Conservation (phyloP, 2,888 invertebrate genomes). For the Hypercompe scribonia region DNA sequence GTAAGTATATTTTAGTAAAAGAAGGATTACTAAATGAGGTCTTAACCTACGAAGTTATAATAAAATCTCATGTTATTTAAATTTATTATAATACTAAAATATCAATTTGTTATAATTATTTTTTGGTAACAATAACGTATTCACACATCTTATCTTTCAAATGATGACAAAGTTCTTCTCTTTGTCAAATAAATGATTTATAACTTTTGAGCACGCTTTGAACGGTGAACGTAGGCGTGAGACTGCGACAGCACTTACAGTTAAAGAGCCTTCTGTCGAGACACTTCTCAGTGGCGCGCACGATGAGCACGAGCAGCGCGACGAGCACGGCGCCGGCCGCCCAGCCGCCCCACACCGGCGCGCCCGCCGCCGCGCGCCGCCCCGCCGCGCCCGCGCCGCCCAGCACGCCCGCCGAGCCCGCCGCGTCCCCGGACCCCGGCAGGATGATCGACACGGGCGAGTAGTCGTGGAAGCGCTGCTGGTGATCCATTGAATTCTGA, state of each 20-base stretch:
- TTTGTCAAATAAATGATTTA: too few species aligned
- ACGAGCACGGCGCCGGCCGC: constrained; percentile 65
- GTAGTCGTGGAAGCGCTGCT: constrained; percentile 23
- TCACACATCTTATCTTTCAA: too few species aligned
- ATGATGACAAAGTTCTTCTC: too few species aligned
- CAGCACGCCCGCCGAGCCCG: constrained; percentile 16
- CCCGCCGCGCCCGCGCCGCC: constrained; percentile 19
- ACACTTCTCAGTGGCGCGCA: constrained; percentile 65
- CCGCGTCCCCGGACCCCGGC: constrained; percentile 4
- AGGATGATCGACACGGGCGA: constrained; percentile 39
- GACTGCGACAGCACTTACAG: constrained; percentile 48
- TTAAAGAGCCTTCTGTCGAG: constrained; percentile 58
- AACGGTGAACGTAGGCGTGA: not conserved
- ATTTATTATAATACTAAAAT: too few species aligned
- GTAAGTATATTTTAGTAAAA: too few species aligned
- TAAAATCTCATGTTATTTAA: too few species aligned
- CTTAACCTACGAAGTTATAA: too few species aligned
- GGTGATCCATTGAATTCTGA: constrained; percentile 17
- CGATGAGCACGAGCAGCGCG: constrained; percentile 62
- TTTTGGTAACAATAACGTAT: too few species aligned
- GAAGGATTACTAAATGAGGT: too few species aligned
- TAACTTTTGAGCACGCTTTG: not conserved
- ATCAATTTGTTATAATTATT: too few species aligned
- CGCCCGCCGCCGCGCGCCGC: constrained; percentile 12
- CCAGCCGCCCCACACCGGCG: constrained; percentile 56